Evolutionary conservation across 2,888 invertebrate species (phyloP).

Genomic region (Schizaphis graminum): DNA sequence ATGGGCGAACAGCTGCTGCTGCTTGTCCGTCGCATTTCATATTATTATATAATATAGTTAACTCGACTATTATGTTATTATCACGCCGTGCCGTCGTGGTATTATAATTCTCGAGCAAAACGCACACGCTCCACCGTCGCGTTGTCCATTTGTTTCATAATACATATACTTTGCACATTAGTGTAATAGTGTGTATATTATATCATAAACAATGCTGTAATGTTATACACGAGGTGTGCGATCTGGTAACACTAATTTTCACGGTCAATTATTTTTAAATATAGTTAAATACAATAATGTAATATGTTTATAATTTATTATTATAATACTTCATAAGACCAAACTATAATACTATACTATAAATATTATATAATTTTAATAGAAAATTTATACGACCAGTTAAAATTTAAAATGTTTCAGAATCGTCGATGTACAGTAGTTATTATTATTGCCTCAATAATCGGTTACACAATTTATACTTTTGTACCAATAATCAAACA

Average conservation of each 20-base stretch:
- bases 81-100: background rate
- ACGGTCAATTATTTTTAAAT: background rate
- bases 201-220: background rate
- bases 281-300: background rate
- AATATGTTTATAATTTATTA: background rate
- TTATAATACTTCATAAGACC: background rate
- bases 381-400: background rate
- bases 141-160: background rate
- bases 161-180: background rate
- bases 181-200: background rate
- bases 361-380: background rate
- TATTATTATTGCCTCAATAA: background rate
- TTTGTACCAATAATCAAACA: too few relatives aligned
- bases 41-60: background rate
- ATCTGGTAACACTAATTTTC: background rate
- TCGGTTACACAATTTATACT: background rate
- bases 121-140: background rate
- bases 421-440: background rate
- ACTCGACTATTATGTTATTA: background rate
- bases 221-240: background rate
- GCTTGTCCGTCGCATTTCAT: slow-evolving; percentile 9
- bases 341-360: background rate
- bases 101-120: background rate
- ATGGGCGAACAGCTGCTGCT: slow-evolving; percentile 27
- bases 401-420: background rate